A percentile compares a stretch with the other conserved stretches of the same genome.
Evolutionary conservation across 2,888 invertebrate genomes (phyloP).

Genomic region (Calameuta pallipes): DNA sequence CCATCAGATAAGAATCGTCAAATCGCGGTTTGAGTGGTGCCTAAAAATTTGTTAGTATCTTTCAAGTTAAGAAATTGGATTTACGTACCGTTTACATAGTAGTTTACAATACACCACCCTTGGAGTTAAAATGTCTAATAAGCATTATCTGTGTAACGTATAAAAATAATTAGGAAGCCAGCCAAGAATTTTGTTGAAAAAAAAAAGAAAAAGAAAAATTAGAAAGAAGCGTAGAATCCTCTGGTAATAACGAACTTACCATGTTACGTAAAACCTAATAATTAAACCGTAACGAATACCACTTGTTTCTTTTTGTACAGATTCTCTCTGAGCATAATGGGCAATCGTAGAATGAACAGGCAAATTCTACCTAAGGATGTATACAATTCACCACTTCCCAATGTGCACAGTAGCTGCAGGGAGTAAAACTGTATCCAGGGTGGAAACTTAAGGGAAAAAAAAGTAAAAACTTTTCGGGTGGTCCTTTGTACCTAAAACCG

Average conservation of each 20-base stretch:
- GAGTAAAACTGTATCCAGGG: neutral
- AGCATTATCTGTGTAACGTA: neutral
- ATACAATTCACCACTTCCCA: neutral
- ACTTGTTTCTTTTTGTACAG: slow-evolving; percentile 29
- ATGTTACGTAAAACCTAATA: neutral
- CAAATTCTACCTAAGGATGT: slow-evolving; percentile 10
- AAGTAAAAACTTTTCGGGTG: slow-evolving; percentile 18
- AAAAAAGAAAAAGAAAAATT: neutral
- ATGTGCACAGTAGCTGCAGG: neutral
- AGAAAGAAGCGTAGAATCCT: neutral
- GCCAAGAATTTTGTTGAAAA: neutral
- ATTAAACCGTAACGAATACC: slow-evolving; percentile 31
- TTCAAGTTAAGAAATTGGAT: neutral
- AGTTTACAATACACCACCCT: neutral
- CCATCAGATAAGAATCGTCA: neutral
- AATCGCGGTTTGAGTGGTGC: neutral
- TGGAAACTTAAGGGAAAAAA: neutral
- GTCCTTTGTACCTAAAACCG: slow-evolving; percentile 45
- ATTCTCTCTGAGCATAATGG: slow-evolving; percentile 37
- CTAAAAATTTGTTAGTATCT: neutral
- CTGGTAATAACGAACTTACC: neutral
- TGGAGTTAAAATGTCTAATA: neutral
- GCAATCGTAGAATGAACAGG: slow-evolving; percentile 37
- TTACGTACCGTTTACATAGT: neutral
- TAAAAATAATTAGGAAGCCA: neutral